phyloP scores from a whole-genome alignment of 2,888 invertebrate genomes.

The Cetonia aurata region DNA sequence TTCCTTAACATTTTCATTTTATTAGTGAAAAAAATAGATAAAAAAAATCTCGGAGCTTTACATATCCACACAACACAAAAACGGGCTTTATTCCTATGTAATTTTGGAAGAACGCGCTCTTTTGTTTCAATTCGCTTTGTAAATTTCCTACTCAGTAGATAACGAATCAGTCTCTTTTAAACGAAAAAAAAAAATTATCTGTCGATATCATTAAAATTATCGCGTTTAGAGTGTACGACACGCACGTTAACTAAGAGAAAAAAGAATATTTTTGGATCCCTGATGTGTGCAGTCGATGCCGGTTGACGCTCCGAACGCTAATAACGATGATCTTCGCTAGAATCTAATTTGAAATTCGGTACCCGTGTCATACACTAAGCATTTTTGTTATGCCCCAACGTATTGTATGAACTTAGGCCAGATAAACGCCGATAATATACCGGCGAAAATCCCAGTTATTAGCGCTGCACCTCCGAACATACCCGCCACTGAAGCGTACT shows the following conservation, averaged over 20 bases:
- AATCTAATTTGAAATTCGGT: constrained; percentile 54
- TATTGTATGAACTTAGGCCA: constrained; percentile 74
- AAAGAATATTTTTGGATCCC: not conserved
- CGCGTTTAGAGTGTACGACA: constrained; percentile 24
- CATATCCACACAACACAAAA: not conserved
- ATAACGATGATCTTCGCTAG: constrained; percentile 25
- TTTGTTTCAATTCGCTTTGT: not conserved
- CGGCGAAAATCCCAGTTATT: constrained; percentile 88
- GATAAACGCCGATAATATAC: constrained; percentile 82
- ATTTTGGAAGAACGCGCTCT: constrained; percentile 27
- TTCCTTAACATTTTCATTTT: too few species aligned
- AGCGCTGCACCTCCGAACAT: constrained; percentile 97
- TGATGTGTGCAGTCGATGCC: constrained; percentile 31
- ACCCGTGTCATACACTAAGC: constrained; percentile 65
- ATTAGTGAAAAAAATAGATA: too few species aligned
- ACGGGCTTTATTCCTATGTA: not conserved
- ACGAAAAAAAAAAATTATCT: not conserved
- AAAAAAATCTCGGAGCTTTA: too few species aligned
- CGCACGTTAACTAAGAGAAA: not conserved
- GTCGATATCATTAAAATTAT: not conserved
- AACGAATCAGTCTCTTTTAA: constrained; percentile 23
- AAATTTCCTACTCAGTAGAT: constrained; percentile 25
- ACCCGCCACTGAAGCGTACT: constrained; percentile 88
- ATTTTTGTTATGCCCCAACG: constrained; percentile 66
- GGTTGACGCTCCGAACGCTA: not conserved